Percentiles rank a stretch among this genome's conserved stretches.
Conservation (phyloP, 2,797 vertebrate species). For the Pygocentrus nattereri region DNA sequence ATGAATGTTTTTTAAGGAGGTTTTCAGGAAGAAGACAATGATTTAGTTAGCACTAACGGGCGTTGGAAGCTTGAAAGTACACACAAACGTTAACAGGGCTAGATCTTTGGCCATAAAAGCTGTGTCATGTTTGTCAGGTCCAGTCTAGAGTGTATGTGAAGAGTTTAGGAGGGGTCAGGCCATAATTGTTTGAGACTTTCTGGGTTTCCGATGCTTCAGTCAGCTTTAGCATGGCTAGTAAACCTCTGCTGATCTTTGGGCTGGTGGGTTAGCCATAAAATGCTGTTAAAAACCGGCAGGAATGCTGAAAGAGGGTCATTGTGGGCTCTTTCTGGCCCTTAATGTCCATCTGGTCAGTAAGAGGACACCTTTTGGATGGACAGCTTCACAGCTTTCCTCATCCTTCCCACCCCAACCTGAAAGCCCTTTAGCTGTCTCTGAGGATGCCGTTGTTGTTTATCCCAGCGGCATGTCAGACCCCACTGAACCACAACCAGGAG, state of each 20-base stretch:
- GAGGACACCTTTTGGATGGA: constrained; percentile 69
- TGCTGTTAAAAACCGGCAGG: constrained; percentile 70
- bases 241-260: constrained; percentile 73
- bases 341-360: constrained; percentile 64
- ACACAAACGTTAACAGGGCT: background rate
- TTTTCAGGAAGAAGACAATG: background rate
- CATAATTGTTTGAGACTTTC: constrained; percentile 66
- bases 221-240: constrained; percentile 72
- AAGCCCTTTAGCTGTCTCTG: constrained; percentile 67
- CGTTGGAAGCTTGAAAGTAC: constrained; percentile 22
- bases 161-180: constrained; percentile 51
- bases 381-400: constrained; percentile 68
- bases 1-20: background rate
- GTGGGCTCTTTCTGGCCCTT: constrained; percentile 15
- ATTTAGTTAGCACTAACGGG: constrained; percentile 13
- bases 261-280: constrained; percentile 70
- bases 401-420: constrained; percentile 19
- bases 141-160: background rate
- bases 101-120: constrained; percentile 22
- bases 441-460: constrained; percentile 72
- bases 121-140: constrained; percentile 4
- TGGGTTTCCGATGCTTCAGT: constrained; percentile 65
- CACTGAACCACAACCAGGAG: constrained; percentile 76
- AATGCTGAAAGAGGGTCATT: constrained; percentile 64
- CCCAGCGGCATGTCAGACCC: constrained; percentile 67